Evolutionary conservation across 2,888 invertebrate genomes (phyloP).

Genomic region (Perdita meconis): DNA sequence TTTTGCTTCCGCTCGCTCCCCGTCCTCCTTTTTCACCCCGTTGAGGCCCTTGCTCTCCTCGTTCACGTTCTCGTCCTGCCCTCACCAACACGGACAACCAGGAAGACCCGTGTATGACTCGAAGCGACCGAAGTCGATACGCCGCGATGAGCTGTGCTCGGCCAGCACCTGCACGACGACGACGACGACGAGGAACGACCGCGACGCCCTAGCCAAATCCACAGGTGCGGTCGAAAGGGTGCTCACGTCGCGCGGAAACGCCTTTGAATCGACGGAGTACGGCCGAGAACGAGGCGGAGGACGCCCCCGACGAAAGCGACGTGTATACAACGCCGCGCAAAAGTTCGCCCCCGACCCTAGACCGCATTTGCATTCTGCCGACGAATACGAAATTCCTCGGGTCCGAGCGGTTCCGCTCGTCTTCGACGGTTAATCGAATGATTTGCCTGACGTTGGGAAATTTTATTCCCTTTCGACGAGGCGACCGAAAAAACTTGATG

Average conservation of each 20-base stretch:
- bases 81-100: neutral
- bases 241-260: slow-evolving; percentile 65
- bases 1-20: neutral
- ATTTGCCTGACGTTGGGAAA: neutral
- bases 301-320: slow-evolving; percentile 17
- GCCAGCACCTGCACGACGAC: slow-evolving; percentile 35
- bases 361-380: slow-evolving; percentile 21
- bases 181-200: slow-evolving; percentile 42
- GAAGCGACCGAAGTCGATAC: slow-evolving; percentile 14
- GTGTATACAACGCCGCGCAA: slow-evolving; percentile 21
- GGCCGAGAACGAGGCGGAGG: slow-evolving; percentile 40
- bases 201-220: slow-evolving; percentile 59
- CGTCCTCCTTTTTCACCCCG: slow-evolving; percentile 20
- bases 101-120: slow-evolving; percentile 12
- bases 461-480: neutral
- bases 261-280: slow-evolving; percentile 60
- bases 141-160: slow-evolving; percentile 22
- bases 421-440: neutral
- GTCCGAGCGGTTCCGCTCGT: neutral
- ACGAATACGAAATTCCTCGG: neutral
- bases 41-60: neutral
- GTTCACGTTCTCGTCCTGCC: slow-evolving; percentile 28
- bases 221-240: slow-evolving; percentile 71
- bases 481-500: neutral
- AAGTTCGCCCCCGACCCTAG: neutral